Conservation (phyloP, 1,140 invertebrate genomes). For the Eurytemora carolleeae region DNA sequence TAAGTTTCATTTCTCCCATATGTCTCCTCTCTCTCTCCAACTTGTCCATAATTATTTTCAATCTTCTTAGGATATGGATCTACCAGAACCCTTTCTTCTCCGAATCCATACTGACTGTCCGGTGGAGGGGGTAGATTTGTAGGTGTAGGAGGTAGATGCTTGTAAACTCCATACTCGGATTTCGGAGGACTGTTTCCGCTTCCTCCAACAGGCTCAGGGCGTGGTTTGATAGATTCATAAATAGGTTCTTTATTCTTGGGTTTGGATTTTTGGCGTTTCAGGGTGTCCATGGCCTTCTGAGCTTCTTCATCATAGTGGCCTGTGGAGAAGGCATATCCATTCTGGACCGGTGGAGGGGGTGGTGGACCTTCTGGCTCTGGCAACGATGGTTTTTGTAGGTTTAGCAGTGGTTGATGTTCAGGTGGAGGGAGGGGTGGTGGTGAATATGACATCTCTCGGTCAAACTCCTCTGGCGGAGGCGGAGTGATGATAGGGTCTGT, state of each 20-base stretch:
- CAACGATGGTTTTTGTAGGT: conserved; percentile 31
- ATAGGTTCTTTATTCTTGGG: conserved; percentile 43
- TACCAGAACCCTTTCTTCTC: not conserved
- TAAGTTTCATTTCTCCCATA: no score
- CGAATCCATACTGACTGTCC: conserved; percentile 1
- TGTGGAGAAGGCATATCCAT: conserved; percentile 13
- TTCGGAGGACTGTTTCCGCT: not conserved
- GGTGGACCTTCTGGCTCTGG: conserved; percentile 52
- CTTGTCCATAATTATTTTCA: no score
- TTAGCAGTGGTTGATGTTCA: not conserved
- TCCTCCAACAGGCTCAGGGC: conserved; percentile 21
- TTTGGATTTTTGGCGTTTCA: not conserved
- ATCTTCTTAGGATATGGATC: no score
- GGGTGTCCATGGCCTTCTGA: not conserved
- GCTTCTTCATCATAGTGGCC: not conserved
- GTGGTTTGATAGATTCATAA: conserved; percentile 55
- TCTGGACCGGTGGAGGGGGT: conserved; percentile 36
- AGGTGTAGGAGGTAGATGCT: conserved; percentile 16
- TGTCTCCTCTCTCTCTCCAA: no score
- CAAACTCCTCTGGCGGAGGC: conserved; percentile 6
- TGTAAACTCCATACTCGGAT: conserved; percentile 17
- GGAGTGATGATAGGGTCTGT: conserved; percentile 11
- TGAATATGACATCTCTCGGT: no score
- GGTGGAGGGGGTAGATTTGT: conserved; percentile 17
- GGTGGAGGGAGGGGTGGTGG: conserved; percentile 18